Conservation (phyloP, 1,140 invertebrate species). For the Bicyclus anynana region DNA sequence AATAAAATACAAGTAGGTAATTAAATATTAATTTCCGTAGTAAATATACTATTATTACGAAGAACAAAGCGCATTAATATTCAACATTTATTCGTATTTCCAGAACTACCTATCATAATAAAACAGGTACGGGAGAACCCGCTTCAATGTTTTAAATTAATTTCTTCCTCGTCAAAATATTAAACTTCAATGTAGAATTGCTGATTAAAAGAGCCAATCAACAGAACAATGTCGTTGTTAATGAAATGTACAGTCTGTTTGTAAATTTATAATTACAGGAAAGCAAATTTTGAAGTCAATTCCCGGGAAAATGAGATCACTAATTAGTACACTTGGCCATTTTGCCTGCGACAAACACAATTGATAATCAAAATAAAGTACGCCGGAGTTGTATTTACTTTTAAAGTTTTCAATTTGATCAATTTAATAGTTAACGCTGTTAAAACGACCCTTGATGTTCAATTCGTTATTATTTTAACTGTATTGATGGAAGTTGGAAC, state of each 20-base stretch:
- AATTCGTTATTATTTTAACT: not conserved
- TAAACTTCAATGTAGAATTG: conserved; percentile 7
- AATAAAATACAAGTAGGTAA: too few species aligned
- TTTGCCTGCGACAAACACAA: conserved; percentile 19
- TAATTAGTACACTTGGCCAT: conserved; percentile 33
- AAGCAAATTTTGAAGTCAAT: conserved; percentile 35
- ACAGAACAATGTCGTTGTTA: conserved; percentile 25
- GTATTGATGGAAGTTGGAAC: too few species aligned
- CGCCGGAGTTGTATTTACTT: conserved; percentile 1
- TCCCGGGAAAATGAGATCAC: conserved; percentile 32
- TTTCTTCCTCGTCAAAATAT: not conserved
- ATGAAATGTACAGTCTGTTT: conserved; percentile 30
- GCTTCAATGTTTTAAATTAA: conserved; percentile 1
- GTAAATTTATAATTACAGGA: conserved; percentile 31
- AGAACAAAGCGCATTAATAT: not conserved
- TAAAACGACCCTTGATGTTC: conserved; percentile 4
- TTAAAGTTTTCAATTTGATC: too few species aligned
- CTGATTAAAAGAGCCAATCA: conserved; percentile 28
- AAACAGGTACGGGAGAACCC: not conserved
- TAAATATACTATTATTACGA: too few species aligned
- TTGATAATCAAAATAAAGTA: conserved; percentile 26
- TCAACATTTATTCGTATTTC: not conserved
- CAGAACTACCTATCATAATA: not conserved
- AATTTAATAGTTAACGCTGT: conserved; percentile 11
- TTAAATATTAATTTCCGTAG: too few species aligned